These are phyloP conservation scores for Cromileptes altivelis DNA, from an alignment of 2,113 vertebrate genomes.

Conservation along the genomic window DNA sequence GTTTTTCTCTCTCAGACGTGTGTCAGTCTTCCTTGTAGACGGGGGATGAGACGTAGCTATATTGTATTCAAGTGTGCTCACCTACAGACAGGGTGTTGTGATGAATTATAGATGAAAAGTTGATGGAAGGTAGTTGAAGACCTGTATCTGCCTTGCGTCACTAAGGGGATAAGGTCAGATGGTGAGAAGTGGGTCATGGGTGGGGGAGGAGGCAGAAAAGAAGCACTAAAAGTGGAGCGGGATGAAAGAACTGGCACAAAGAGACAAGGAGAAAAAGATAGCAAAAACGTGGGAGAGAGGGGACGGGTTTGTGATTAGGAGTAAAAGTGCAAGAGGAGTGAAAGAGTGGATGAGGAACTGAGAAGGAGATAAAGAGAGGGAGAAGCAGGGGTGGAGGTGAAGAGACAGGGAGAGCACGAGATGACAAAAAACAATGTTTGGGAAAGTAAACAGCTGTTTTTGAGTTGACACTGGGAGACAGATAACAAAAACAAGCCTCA, in stretches of 20 bases:
- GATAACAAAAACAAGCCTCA: slow-evolving; percentile 55
- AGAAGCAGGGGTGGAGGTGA: background rate
- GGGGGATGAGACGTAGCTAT: background rate
- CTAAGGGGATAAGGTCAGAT: slow-evolving; percentile 20
- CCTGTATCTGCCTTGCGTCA: background rate
- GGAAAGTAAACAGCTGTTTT: slow-evolving; percentile 51
- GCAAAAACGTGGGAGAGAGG: background rate
- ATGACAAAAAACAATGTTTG: slow-evolving; percentile 20
- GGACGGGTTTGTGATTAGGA: slow-evolving; percentile 13
- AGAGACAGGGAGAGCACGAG: background rate
- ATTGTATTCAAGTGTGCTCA: background rate
- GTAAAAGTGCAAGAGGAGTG: slow-evolving; percentile 14
- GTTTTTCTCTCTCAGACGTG: background rate
- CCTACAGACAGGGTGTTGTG: background rate
- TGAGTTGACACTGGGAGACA: slow-evolving; percentile 39
- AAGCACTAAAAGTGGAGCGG: background rate
- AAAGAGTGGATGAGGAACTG: background rate
- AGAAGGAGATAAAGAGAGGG: background rate
- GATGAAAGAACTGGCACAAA: background rate
- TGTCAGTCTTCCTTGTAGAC: background rate
- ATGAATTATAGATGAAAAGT: slow-evolving; percentile 48
- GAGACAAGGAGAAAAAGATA: background rate
- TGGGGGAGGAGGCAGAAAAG: background rate
- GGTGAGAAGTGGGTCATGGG: background rate
- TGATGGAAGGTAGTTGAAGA: slow-evolving; percentile 20